Evolutionary conservation across 2,797 vertebrate genomes (phyloP).

Genomic region (Gallinago solitaria): DNA sequence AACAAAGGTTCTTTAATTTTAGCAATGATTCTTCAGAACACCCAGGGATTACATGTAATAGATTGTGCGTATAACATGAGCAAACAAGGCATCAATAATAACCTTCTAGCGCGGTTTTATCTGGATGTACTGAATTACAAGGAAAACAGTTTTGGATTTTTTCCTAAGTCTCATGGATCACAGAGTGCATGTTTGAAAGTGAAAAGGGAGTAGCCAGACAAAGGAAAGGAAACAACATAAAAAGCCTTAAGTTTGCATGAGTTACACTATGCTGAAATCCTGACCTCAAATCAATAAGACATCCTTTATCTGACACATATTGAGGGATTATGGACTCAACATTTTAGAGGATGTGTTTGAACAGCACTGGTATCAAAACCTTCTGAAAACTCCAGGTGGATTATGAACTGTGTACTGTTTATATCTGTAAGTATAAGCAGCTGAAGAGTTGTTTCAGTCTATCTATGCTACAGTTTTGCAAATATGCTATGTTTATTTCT

Average conservation of each 20-base stretch:
- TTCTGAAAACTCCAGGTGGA: constrained; percentile 58
- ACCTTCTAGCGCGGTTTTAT: constrained; percentile 51
- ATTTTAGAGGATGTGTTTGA: constrained; percentile 48
- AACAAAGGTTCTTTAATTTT: constrained; percentile 47
- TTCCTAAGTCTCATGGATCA: constrained; percentile 44
- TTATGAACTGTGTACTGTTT: constrained; percentile 58
- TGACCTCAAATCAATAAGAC: constrained; percentile 58
- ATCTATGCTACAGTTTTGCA: not conserved
- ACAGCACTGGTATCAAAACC: constrained; percentile 50
- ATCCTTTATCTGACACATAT: constrained; percentile 53
- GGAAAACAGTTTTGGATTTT: constrained; percentile 49
- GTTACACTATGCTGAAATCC: constrained; percentile 45
- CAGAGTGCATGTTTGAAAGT: constrained; percentile 23
- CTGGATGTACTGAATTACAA: constrained; percentile 58
- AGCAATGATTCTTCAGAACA: constrained; percentile 18
- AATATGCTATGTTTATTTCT: not conserved
- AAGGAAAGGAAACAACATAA: constrained; percentile 42
- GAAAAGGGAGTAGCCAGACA: constrained; percentile 25
- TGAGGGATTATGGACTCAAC: constrained; percentile 54
- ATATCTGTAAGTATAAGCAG: constrained; percentile 26
- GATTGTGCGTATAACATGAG: not conserved
- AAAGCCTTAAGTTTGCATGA: constrained; percentile 58
- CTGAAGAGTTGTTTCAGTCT: constrained; percentile 36
- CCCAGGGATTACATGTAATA: constrained; percentile 28
- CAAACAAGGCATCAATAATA: constrained; percentile 63